Evolutionary conservation across 2,113 vertebrate genomes (phyloP), one percentile per base, ranked within the genome.

Genomic region (Hypocryptadius cinnamomeus): DNA sequence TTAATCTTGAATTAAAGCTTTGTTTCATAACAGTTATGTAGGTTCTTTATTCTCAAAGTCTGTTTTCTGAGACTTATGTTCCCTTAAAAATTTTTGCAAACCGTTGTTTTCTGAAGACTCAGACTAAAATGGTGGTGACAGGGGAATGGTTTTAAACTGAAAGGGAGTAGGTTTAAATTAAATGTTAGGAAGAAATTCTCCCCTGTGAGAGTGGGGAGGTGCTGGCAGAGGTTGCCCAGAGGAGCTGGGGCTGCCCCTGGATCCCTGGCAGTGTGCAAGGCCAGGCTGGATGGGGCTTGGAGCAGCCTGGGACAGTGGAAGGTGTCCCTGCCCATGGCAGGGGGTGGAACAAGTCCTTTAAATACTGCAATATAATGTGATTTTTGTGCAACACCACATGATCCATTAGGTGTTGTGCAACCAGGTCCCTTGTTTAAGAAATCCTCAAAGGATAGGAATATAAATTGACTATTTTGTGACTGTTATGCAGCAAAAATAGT

Each of bases 261-360:
- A 61, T 69, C 47, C 25, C 47, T 89, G 79, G 30, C 0, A 76
- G 14, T 69, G 63, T 6, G 54, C 47, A 22, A 54, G 40, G 5
- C n/a, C 47, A 40, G n/a, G 21, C 0, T 74, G 66, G 57, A 56
- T 0, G 0, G 42, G 31, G 31, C 14, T 45, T 14, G 63, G 54
- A 89, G 40, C 14, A 47, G 0, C 25, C 21, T 76, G 87, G n/a
- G 40, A 8, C 0, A 2, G 54, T 61, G 70, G 70, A 2, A 76
- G 54, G 17, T 35, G 40, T 48, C 30, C n/a, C 35, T 69, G 53
- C 30, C 20, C 21, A 1, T 63, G 54, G 63, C 63, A 76, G 40
- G 8, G 28, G 2, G 25, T 76, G 25, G 51, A 91, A 45, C 12
- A 22, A 72, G 22, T 20, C 6, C 12, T 90, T 54, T 30, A 45